Evolutionary conservation across 2,113 vertebrate species (phyloP), one percentile per base, ranked within the genome.

Genomic region (Urocitellus parryii): DNA sequence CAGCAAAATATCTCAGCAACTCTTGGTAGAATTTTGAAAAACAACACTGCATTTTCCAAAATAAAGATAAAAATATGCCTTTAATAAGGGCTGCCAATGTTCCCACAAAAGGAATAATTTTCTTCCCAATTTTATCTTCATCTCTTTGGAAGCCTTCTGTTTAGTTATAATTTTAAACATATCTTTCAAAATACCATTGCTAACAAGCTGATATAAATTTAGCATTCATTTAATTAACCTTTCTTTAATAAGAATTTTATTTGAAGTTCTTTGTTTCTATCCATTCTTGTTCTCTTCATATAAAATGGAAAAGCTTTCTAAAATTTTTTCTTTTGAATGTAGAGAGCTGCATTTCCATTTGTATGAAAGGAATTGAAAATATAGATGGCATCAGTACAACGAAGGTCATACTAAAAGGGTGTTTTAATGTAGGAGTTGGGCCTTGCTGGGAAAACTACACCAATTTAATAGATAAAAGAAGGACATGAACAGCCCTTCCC

Each of bases 121-220:
- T 95, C 8, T 37, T 78, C 29, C 48, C 63, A 90, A 34, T 73
- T 88, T 93, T 92, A 74, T 89, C 81, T 67, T 96, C 86, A 56
- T 81, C 88, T 81, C 42, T 92, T 76, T 83, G 42, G 39, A 18
- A 93, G 53, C 58, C 58, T 95, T 85, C 83, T 93, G 78, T 61
- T 82, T 37, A 83, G 27, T 83, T 96, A 65, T 61, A 93, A 90
- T 93, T 97, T 96, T 90, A 97, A 90, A 51, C 34, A 27, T 63
- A 24, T 61, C 25, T 90, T 97, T 97, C 72, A 97, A 97, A 93
- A 91, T 74, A 61, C 0, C 42, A 88, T 95, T 74, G 8, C 20
- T 97, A 92, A 22, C 8, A 95, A 93, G 67, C 68, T 86, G 16
- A 74, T 20, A 37, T 42, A 95, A 96, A 96, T 82, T 25, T 0